phyloP scores from a whole-genome alignment of 2,888 invertebrate species.

The Heliconius sara region DNA sequence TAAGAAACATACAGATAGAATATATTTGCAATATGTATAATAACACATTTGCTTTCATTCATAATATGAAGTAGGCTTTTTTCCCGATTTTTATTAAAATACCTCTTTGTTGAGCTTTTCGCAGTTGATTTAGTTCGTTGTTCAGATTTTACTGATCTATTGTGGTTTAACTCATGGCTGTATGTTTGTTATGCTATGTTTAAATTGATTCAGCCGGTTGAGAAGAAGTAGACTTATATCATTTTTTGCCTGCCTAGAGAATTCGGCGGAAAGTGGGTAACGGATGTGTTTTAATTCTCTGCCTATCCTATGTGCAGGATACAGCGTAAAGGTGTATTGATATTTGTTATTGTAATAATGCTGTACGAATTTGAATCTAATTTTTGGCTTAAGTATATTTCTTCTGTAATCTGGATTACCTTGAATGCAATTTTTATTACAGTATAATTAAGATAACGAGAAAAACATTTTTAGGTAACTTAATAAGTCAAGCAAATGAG shows the following conservation, averaged over 20 bases:
- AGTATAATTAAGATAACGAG: background rate
- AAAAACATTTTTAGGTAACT: background rate
- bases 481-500: background rate
- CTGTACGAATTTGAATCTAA: too few relatives aligned
- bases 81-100: constrained; percentile 20
- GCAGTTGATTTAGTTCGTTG: constrained; percentile 18
- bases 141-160: constrained; percentile 14
- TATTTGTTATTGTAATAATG: too few relatives aligned
- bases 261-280: background rate
- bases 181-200: background rate
- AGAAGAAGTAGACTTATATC: background rate
- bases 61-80: background rate
- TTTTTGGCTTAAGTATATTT: too few relatives aligned
- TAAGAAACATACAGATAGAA: background rate
- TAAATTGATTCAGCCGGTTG: background rate
- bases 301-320: background rate
- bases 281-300: background rate
- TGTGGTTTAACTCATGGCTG: background rate
- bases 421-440: background rate
- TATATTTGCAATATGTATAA: background rate
- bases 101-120: constrained; percentile 23
- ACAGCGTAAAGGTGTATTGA: background rate
- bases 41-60: background rate
- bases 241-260: background rate
- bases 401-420: too few relatives aligned